phyloP scores from a whole-genome alignment of 2,113 vertebrate genomes.

The Anser brachyrhynchus region DNA sequence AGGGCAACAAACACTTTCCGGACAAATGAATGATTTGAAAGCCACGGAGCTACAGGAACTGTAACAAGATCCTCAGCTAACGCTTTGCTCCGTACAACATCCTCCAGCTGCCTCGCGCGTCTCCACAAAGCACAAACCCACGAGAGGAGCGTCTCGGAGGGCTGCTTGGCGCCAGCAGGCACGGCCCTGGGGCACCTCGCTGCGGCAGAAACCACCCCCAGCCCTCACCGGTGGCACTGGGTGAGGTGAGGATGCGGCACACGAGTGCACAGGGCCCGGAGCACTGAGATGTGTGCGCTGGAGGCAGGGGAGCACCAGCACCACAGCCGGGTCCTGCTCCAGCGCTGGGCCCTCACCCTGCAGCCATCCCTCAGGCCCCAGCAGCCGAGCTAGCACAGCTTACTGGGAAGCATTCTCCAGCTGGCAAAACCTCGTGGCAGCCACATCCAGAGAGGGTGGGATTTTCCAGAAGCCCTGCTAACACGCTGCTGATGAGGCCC shows the following conservation, averaged over 20 bases:
- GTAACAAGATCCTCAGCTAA: neutral
- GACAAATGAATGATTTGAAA: neutral
- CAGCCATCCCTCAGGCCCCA: neutral
- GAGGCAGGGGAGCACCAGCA: neutral
- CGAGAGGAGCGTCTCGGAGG: fast-evolving
- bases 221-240: fast-evolving
- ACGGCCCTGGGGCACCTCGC: fast-evolving
- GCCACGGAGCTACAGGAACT: neutral
- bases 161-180: too few species aligned
- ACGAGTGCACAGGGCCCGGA: fast-evolving
- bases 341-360: fast-evolving
- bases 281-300: neutral
- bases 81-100: neutral
- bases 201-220: neutral
- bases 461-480: slow-evolving; percentile 20
- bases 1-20: neutral
- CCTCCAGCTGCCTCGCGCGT: fast-evolving
- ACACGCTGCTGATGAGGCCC: neutral
- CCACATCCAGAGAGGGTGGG: neutral
- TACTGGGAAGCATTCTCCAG: neutral
- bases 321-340: neutral
- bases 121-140: neutral
- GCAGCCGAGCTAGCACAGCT: fast-evolving
- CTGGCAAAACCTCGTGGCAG: neutral
- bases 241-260: fast-evolving